A percentile compares a stretch with the other conserved stretches of the same genome.
These are phyloP conservation scores for Hofmannophila pseudospretella DNA, from an alignment of 2,888 invertebrate genomes.

Conservation along the genomic window DNA sequence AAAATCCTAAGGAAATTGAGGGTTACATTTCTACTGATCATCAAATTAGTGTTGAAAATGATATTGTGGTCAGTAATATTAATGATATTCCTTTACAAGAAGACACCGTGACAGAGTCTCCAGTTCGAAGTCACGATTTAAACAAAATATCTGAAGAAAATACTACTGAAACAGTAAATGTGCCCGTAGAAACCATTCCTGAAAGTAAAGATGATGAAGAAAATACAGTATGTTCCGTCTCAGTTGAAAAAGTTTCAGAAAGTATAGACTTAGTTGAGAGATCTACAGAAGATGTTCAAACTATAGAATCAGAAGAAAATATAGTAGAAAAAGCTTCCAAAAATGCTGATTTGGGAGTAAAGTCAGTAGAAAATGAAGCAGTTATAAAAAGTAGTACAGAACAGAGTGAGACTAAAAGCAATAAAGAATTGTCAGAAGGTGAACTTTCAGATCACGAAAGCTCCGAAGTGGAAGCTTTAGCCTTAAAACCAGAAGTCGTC, in stretches of 20 bases:
- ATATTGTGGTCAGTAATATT: constrained; percentile 14
- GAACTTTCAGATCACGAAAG: constrained; percentile 50
- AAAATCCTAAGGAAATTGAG: not conserved
- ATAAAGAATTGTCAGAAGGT: constrained; percentile 49
- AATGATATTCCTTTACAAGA: constrained; percentile 17
- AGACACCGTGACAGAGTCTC: constrained; percentile 5
- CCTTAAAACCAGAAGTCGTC: constrained; percentile 65
- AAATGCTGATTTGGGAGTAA: not conserved
- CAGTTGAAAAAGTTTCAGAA: not conserved
- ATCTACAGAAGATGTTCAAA: not conserved
- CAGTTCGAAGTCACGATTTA: not conserved
- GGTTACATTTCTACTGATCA: constrained; percentile 8
- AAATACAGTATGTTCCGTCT: too few relatives aligned
- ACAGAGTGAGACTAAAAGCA: constrained; percentile 13
- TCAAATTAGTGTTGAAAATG: constrained; percentile 13
- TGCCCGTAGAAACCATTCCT: not conserved
- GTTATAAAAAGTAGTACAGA: not conserved
- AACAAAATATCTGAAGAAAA: not conserved
- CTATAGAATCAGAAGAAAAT: not conserved
- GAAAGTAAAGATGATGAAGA: constrained; percentile 1
- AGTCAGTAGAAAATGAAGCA: constrained; percentile 4
- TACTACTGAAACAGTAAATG: not conserved
- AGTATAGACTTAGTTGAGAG: not conserved
- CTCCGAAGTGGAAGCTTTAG: constrained; percentile 52
- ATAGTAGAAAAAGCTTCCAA: not conserved